A percentile compares a stretch with the other conserved stretches of the same genome.
These are phyloP conservation scores for Drosophila sucinea DNA, from an alignment of 1,140 invertebrate species.

Conservation along the genomic window DNA sequence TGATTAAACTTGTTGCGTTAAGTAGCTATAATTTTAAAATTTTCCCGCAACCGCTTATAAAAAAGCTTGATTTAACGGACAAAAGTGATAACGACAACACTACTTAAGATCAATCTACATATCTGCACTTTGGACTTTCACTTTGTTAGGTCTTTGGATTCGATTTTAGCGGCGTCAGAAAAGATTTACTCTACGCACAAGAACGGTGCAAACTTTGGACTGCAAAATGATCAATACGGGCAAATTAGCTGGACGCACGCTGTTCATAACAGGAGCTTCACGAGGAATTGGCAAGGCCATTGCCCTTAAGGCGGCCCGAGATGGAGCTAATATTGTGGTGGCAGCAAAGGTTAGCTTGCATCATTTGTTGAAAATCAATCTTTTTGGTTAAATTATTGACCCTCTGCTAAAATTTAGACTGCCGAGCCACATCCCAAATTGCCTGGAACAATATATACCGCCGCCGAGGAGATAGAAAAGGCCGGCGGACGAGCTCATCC, in stretches of 20 bases:
- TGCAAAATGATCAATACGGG: slow-evolving; percentile 84
- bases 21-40: not conserved
- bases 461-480: slow-evolving; percentile 95
- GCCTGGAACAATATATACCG: slow-evolving; percentile 98
- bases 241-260: slow-evolving; percentile 94
- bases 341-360: slow-evolving; percentile 89
- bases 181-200: slow-evolving; percentile 7
- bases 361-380: not conserved
- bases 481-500: slow-evolving; percentile 92
- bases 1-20: not conserved
- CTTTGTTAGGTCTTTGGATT: slow-evolving; percentile 43
- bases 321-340: slow-evolving; percentile 97
- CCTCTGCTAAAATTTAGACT: slow-evolving; percentile 84
- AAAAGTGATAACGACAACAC: not conserved
- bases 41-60: not conserved
- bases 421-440: slow-evolving; percentile 97
- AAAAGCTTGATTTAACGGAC: not conserved
- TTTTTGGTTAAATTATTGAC: not conserved
- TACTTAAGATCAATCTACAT: slow-evolving; percentile 39
- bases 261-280: slow-evolving; percentile 98
- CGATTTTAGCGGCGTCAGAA: slow-evolving; percentile 33
- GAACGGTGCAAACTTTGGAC: slow-evolving; percentile 41
- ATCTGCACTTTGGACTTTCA: slow-evolving; percentile 79
- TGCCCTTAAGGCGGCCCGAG: slow-evolving; percentile 95
- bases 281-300: slow-evolving; percentile 99